These are phyloP conservation scores for Neotoma lepida DNA, from an alignment of 2,113 vertebrate genomes.

Conservation along the genomic window DNA sequence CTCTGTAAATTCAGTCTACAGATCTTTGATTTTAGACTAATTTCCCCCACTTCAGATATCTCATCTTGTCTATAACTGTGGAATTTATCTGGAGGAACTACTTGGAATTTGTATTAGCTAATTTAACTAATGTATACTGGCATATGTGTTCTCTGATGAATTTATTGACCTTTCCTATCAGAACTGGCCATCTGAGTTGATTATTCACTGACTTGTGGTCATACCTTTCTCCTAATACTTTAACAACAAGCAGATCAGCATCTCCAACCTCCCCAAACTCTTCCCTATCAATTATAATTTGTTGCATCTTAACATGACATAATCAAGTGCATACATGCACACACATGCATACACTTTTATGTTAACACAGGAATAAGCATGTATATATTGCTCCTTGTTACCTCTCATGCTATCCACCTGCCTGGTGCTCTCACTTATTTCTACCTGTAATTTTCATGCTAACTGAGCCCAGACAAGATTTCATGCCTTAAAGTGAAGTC, in stretches of 20 bases:
- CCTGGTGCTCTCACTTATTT: conserved; percentile 38
- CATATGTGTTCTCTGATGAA: neutral
- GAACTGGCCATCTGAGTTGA: neutral
- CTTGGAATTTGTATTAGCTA: neutral
- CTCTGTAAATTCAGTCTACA: neutral
- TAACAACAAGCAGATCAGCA: neutral
- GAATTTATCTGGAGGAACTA: neutral
- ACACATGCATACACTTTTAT: conserved; percentile 20
- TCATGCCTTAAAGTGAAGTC: conserved; percentile 33
- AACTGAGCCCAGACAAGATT: conserved; percentile 31
- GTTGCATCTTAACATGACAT: neutral
- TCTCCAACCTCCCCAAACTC: neutral
- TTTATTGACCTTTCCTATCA: neutral
- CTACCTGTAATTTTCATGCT: conserved; percentile 26
- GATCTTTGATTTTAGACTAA: neutral
- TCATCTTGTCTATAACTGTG: neutral
- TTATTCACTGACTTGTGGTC: neutral
- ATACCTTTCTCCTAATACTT: neutral
- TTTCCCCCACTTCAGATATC: neutral
- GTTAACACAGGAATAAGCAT: conserved; percentile 8
- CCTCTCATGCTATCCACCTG: conserved; percentile 1
- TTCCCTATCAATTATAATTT: neutral
- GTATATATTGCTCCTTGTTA: conserved; percentile 23
- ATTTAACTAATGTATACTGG: neutral
- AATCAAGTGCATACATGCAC: neutral